Evolutionary conservation across 1,140 invertebrate species (phyloP).

Genomic region (Trichonephila inaurata): DNA sequence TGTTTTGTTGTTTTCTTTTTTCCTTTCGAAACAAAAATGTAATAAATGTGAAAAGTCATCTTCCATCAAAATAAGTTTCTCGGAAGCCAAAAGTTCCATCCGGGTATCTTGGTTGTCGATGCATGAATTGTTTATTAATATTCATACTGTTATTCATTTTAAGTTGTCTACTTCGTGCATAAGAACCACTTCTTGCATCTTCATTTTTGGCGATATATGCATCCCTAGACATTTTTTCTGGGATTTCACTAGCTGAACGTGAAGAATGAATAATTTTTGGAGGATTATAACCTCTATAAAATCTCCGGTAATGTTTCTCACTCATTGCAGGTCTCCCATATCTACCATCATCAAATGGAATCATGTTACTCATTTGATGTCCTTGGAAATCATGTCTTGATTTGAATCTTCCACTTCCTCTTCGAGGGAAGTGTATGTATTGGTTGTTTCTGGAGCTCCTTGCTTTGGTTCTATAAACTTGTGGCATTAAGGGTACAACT

Average conservation of each 20-base stretch:
- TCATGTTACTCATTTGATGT: not conserved
- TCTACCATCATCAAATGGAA: not conserved
- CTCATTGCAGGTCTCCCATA: not conserved
- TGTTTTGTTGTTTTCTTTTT: not conserved
- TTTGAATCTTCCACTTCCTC: not conserved
- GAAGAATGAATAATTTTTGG: not conserved
- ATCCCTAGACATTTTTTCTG: not conserved
- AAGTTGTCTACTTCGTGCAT: not conserved
- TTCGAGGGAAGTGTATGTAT: not conserved
- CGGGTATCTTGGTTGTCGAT: not conserved
- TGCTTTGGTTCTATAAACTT: not conserved
- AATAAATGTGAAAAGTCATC: not conserved
- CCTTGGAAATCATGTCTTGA: not conserved
- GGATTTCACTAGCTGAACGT: not conserved
- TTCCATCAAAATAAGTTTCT: not conserved
- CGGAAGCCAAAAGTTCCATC: not conserved
- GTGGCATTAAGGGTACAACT: slow-evolving; percentile 45
- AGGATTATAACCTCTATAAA: not conserved
- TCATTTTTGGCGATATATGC: not conserved
- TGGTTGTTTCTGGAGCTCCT: not conserved
- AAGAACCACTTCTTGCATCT: not conserved
- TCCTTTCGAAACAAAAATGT: not conserved
- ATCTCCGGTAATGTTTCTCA: not conserved
- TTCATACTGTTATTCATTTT: slow-evolving; percentile 40
- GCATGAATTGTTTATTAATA: not conserved